Evolutionary conservation across 2,113 vertebrate genomes (phyloP).

Genomic region (Propithecus coquereli): DNA sequence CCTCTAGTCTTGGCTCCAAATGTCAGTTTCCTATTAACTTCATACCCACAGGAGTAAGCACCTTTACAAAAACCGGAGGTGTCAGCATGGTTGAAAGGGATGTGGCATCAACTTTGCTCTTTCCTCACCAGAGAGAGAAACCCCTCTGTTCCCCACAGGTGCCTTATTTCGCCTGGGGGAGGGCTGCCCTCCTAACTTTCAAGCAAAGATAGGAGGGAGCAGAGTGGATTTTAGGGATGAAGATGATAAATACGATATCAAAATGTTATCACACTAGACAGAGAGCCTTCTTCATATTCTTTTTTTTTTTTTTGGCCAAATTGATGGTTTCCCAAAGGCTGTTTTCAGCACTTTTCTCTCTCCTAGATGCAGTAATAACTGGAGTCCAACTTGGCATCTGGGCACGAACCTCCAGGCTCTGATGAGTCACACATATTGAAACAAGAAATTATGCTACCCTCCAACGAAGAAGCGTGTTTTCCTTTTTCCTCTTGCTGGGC

Average conservation of each 20-base stretch:
- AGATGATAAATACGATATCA: constrained; percentile 66
- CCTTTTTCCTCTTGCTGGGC: neutral
- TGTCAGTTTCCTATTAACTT: constrained; percentile 32
- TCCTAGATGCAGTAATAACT: constrained; percentile 51
- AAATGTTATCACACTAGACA: constrained; percentile 48
- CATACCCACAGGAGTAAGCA: constrained; percentile 15
- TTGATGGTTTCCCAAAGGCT: constrained; percentile 49
- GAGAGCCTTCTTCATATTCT: neutral
- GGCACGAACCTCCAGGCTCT: constrained; percentile 28
- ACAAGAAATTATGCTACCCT: constrained; percentile 35
- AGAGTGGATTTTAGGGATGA: constrained; percentile 46
- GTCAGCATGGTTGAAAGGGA: neutral
- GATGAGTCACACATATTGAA: constrained; percentile 32
- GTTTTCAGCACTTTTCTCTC: constrained; percentile 49
- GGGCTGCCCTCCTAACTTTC: neutral
- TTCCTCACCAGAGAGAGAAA: neutral
- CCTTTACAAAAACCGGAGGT: constrained; percentile 66
- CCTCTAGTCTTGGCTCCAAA: constrained; percentile 27
- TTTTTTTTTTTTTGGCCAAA: neutral
- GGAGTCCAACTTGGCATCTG: constrained; percentile 50
- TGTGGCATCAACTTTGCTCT: neutral
- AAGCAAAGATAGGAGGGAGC: neutral
- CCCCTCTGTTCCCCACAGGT: neutral
- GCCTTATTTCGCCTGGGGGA: neutral
- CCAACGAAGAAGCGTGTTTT: neutral